Evolutionary conservation across 2,888 invertebrate species (phyloP).

Genomic region (Pollenia amentaria): DNA sequence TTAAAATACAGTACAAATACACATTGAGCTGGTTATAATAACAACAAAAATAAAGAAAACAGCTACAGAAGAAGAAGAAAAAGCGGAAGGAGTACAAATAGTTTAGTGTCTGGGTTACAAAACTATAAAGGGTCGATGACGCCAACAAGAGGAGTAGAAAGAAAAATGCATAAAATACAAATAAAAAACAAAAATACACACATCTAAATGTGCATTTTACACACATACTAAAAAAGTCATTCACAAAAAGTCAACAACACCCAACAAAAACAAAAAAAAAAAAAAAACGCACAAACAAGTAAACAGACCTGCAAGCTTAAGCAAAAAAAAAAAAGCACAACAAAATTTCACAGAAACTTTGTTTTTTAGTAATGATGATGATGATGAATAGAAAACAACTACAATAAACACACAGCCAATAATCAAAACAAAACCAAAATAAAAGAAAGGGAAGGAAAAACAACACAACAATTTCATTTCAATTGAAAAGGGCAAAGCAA

Average conservation of each 20-base stretch:
- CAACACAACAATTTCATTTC: slow-evolving; percentile 44
- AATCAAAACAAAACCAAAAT: slow-evolving; percentile 62
- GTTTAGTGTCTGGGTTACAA: slow-evolving; percentile 72
- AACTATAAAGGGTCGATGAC: slow-evolving; percentile 73
- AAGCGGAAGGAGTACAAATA: slow-evolving; percentile 70
- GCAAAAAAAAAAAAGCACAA: slow-evolving; percentile 1
- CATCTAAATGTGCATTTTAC: not conserved
- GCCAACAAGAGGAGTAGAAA: slow-evolving; percentile 64
- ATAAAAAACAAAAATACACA: slow-evolving; percentile 48
- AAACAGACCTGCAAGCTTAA: slow-evolving; percentile 31
- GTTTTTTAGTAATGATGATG: not conserved
- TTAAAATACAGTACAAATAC: not conserved
- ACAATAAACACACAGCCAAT: slow-evolving; percentile 39
- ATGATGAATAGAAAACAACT: slow-evolving; percentile 67
- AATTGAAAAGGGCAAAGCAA: slow-evolving; percentile 67
- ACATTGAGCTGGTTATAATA: slow-evolving; percentile 44
- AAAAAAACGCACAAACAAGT: slow-evolving; percentile 39
- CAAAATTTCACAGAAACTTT: not conserved
- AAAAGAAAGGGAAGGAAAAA: slow-evolving; percentile 6
- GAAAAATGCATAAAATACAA: slow-evolving; percentile 40
- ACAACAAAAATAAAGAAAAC: not conserved
- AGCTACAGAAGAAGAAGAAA: slow-evolving; percentile 14
- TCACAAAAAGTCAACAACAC: slow-evolving; percentile 74
- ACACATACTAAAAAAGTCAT: slow-evolving; percentile 66
- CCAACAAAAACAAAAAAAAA: slow-evolving; percentile 27